Evolutionary conservation across 1,140 invertebrate genomes (phyloP).

Genomic region (Cephus cinctus): DNA sequence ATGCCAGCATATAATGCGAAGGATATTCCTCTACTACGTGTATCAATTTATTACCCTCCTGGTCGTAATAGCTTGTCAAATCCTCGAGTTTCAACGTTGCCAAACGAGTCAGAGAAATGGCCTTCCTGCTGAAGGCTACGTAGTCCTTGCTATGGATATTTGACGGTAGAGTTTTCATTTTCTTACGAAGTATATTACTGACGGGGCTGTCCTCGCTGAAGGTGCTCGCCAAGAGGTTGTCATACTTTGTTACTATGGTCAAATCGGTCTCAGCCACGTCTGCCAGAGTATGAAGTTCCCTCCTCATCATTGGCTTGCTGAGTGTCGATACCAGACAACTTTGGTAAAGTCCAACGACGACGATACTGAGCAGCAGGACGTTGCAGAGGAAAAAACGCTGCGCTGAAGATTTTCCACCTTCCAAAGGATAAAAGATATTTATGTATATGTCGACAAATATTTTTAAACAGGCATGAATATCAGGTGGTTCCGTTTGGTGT

Average conservation of each 20-base stretch:
- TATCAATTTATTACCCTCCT: constrained; percentile 21
- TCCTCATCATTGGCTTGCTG: constrained; percentile 28
- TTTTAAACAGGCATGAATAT: constrained; percentile 12
- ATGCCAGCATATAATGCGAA: constrained; percentile 24
- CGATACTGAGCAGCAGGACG: constrained; percentile 23
- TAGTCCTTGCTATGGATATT: background rate
- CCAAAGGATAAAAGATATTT: constrained; percentile 17
- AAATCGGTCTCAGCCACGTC: constrained; percentile 26
- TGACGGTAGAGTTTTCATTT: background rate
- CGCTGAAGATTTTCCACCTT: background rate
- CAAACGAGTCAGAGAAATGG: constrained; percentile 10
- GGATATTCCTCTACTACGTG: constrained; percentile 34
- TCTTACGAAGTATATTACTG: background rate
- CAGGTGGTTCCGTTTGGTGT: too few relatives aligned
- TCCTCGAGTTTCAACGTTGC: constrained; percentile 15
- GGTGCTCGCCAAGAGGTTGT: constrained; percentile 23
- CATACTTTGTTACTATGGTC: constrained; percentile 32
- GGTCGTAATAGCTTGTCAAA: constrained; percentile 20
- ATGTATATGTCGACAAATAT: constrained; percentile 13
- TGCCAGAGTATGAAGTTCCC: constrained; percentile 26
- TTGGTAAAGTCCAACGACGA: constrained; percentile 28
- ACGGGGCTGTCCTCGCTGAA: background rate
- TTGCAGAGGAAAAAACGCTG: constrained; percentile 23
- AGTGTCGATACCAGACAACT: constrained; percentile 28
- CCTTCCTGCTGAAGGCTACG: constrained; percentile 3